phyloP scores from a whole-genome alignment of 2,888 invertebrate genomes.

The Macrosiphum euphorbiae region DNA sequence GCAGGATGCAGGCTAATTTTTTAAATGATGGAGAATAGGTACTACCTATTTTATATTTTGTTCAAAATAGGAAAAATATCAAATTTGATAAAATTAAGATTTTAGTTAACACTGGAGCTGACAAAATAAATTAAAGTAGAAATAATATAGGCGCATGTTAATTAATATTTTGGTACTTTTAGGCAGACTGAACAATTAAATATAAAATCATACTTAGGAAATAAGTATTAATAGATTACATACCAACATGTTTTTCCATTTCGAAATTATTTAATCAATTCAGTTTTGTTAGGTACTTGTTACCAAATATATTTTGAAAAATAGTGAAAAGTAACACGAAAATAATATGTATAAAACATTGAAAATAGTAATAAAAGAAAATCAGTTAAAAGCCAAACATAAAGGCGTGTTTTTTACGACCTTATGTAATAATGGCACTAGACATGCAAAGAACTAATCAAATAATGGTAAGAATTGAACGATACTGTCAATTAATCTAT shows the following conservation, averaged over 20 bases:
- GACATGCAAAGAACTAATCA: conserved; percentile 65
- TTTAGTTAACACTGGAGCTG: not conserved
- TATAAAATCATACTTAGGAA: not conserved
- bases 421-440: conserved; percentile 59
- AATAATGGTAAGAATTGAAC: conserved; percentile 59
- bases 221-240: not conserved
- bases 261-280: not conserved
- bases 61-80: not conserved
- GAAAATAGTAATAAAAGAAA: conserved; percentile 59
- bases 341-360: conserved; percentile 23
- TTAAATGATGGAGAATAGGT: not conserved
- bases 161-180: not conserved
- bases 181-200: not conserved
- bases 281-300: not conserved
- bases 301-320: not conserved
- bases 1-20: not conserved
- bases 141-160: not conserved
- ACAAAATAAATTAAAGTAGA: not conserved
- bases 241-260: not conserved
- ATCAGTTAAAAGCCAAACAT: conserved; percentile 54
- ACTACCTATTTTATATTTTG: not conserved
- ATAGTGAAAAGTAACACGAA: not conserved
- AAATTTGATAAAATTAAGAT: not conserved
- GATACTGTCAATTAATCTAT: conserved; percentile 58
- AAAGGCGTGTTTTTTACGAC: conserved; percentile 57